These are phyloP conservation scores for Antheraea assamensis DNA, from an alignment of 2,888 invertebrate genomes.

Conservation along the genomic window DNA sequence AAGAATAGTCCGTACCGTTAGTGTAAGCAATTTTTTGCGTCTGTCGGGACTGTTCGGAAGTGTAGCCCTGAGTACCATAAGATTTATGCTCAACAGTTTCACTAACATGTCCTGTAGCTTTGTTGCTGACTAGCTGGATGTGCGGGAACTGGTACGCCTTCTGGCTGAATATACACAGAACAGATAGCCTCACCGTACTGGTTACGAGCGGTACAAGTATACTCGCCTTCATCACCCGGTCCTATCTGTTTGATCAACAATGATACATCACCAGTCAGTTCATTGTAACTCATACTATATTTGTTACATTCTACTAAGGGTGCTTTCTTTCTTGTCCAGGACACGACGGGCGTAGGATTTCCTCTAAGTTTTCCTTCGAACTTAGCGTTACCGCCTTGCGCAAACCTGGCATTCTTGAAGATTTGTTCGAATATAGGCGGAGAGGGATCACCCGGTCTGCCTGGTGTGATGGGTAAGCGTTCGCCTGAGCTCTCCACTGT, in stretches of 20 bases:
- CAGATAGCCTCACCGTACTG: conserved; percentile 98
- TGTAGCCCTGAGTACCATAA: conserved; percentile 81
- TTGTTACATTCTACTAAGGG: conserved; percentile 92
- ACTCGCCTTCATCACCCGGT: conserved; percentile 97
- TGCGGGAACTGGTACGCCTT: conserved; percentile 88
- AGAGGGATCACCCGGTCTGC: conserved; percentile 88
- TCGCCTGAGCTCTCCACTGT: conserved; percentile 85
- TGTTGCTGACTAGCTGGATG: conserved; percentile 83
- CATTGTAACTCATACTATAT: conserved; percentile 95
- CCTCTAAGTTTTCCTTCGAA: conserved; percentile 96
- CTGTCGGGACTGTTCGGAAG: conserved; percentile 77
- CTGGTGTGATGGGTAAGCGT: conserved; percentile 62
- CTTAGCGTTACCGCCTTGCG: conserved; percentile 95
- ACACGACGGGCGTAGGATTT: conserved; percentile 94
- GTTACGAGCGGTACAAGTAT: conserved; percentile 96
- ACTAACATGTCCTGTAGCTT: conserved; percentile 83
- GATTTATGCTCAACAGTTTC: conserved; percentile 84
- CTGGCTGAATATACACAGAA: conserved; percentile 96
- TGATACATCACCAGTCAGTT: conserved; percentile 93
- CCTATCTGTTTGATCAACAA: conserved; percentile 97
- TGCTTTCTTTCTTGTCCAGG: conserved; percentile 94
- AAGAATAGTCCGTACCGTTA: conserved; percentile 86
- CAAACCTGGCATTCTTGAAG: conserved; percentile 96
- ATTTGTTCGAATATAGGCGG: conserved; percentile 98
- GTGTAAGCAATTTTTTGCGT: conserved; percentile 85